phyloP scores from a whole-genome alignment of 1,140 invertebrate genomes.

The Polyergus mexicanus region DNA sequence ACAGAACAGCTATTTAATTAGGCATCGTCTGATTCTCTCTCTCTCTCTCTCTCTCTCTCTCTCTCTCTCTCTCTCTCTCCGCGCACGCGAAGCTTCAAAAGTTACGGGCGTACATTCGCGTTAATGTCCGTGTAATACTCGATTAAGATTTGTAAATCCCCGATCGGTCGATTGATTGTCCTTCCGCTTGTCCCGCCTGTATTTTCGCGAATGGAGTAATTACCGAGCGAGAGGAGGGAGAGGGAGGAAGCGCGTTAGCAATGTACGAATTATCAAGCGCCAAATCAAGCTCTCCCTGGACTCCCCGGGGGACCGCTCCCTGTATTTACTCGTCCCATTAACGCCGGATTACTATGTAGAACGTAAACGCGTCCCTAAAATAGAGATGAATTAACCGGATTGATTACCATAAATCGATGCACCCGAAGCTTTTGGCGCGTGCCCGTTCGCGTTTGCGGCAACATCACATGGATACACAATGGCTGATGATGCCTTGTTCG shows the following conservation, averaged over 20 bases:
- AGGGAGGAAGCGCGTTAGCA: neutral
- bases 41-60: neutral
- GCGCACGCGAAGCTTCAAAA: neutral
- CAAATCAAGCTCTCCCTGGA: slow-evolving; percentile 49
- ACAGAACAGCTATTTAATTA: neutral
- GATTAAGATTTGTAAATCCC: slow-evolving; percentile 41
- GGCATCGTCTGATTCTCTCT: too few relatives aligned
- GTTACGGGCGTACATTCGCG: neutral
- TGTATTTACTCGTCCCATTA: slow-evolving; percentile 64
- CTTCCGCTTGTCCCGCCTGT: slow-evolving; percentile 21
- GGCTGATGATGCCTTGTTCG: slow-evolving; percentile 35
- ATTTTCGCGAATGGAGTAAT: slow-evolving; percentile 51
- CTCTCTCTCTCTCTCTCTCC: too few relatives aligned
- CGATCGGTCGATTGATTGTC: slow-evolving; percentile 42
- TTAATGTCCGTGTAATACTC: neutral
- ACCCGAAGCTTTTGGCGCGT: slow-evolving; percentile 6
- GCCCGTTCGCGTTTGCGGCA: slow-evolving; percentile 8
- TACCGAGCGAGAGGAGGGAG: neutral
- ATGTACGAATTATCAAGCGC: slow-evolving; percentile 58
- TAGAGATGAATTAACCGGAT: slow-evolving; percentile 63
- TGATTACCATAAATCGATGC: slow-evolving; percentile 71
- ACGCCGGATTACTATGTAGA: slow-evolving; percentile 62
- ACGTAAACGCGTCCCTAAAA: slow-evolving; percentile 63
- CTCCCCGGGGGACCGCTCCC: slow-evolving; percentile 26
- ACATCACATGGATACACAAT: slow-evolving; percentile 48